Evolutionary conservation across 1,140 invertebrate genomes (phyloP), one percentile per base, ranked within the genome.

Genomic region (Luehdorfia chinensis): DNA sequence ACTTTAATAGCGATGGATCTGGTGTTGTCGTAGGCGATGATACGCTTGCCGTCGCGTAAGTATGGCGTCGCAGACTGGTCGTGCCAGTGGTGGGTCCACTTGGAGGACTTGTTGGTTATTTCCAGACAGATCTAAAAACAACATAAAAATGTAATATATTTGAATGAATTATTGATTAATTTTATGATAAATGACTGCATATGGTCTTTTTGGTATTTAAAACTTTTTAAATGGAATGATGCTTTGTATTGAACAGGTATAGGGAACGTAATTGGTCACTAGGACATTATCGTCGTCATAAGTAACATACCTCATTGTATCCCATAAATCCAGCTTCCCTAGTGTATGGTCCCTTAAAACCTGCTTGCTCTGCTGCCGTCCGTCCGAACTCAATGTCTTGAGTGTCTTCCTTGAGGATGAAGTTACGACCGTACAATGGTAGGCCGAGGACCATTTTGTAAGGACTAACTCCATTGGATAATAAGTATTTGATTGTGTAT

Each of bases 301-400:
- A n/a, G n/a, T n/a, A n/a, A 25, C 39, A 59, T 74, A 93, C 92
- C 88, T 97, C 95, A 79, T 97, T 96, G 66, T 96, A 97, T 9
- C 95, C 94, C 74, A 96, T 90, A 56, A 95, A 95, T 0, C 96
- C 96, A 61, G 91, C 89, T 75, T 96, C 92, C n/a, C 88, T 86
- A 0, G 94, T 97, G 53, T 89, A 94, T 1, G 92, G 92, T 1
- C 95, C 95, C 46, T 88, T 84, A 67, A 94, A 92, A 1, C 93
- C 93, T 2, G 77, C 75, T 2, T 85, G 87, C 39, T 89, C 65
- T 1, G 88, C 88, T 1, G 66, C 27, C 15, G 89, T 83, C 31
- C 64, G 39, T 47, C 75, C 59, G 54, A 79, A 65, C 33, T 65
- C 52, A 13, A 80, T 43, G 1, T 60, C 37, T 33, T 48, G 61